Evolutionary conservation across 2,113 vertebrate genomes (phyloP).

Genomic region (Diphyllodes magnificus): DNA sequence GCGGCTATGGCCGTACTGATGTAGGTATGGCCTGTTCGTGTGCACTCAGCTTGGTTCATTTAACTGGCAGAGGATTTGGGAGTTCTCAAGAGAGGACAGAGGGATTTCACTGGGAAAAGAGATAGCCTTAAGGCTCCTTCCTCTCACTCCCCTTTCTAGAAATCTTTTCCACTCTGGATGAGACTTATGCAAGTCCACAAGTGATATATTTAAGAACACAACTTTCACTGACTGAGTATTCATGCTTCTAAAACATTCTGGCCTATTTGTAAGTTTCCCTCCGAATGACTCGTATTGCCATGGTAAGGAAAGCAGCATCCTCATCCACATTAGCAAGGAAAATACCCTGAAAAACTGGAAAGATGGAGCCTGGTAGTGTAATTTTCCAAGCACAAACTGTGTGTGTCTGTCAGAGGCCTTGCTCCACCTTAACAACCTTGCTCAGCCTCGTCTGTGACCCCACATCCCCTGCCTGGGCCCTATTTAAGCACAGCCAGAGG

Average conservation of each 20-base stretch:
- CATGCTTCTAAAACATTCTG: neutral
- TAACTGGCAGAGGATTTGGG: neutral
- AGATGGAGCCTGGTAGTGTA: neutral
- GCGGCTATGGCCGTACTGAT: neutral
- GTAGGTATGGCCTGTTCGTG: fast-evolving
- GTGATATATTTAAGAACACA: neutral
- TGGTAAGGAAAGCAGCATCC: neutral
- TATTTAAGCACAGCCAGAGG: neutral
- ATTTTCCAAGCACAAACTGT: neutral
- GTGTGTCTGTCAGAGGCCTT: neutral
- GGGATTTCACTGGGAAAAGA: neutral
- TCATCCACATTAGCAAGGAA: neutral
- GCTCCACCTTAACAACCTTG: neutral
- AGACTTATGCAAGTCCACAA: neutral
- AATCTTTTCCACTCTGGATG: neutral
- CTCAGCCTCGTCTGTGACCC: neutral
- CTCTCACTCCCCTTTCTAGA: neutral
- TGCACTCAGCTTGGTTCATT: neutral
- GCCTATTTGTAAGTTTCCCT: neutral
- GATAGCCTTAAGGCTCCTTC: neutral
- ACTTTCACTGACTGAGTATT: neutral
- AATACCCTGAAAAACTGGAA: neutral
- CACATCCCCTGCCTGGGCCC: fast-evolving
- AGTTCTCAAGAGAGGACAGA: neutral
- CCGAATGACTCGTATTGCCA: neutral